Evolutionary conservation across 2,888 invertebrate species (phyloP), one percentile per base, ranked within the genome.

Genomic region (Acleris sparsana): DNA sequence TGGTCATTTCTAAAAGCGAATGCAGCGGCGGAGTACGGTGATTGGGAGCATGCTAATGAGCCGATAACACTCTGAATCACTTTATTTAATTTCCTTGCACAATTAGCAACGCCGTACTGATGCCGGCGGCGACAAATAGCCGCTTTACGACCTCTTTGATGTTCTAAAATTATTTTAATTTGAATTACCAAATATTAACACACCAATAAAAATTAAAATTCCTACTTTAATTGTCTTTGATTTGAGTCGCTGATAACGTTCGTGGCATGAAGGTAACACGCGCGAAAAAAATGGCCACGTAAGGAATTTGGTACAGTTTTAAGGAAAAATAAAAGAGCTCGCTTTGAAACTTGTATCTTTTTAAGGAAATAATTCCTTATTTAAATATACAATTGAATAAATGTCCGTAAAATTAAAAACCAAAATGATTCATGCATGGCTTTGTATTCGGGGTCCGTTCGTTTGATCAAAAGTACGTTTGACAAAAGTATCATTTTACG

Each of bases 71-170:
- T 59, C 44, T 46, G 58, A 58, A 69, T 63, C 63, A 69, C 69
- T 70, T 70, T 64, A 63, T 60, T 71, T 71, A 71, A 71, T 70
- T 68, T 61, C 63, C 53, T 53, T 58, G 65, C 58, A 71, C 70
- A 70, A 73, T 72, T 71, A 72, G 69, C 68, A 52, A 67, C 68
- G 67, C 63, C 57, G 68, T 70, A 71, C 71, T 70, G 63, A 62
- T 48, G 44, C 55, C 67, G 25, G 48, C 58, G 46, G 61, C 55
- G 58, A 66, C 69, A 63, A 71, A 62, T 65, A 59, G 48, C 60
- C 56, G 58, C 63, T 57, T 65, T 66, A 68, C 62, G 67, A 62
- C 69, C 13, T 64, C 67, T 53, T 57, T 69, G 65, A 70, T 62
- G 65, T 55, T 57, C 43, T 62, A 39, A 53, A 67, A 55, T 63